Evolutionary conservation across 2,797 vertebrate species (phyloP), one percentile per base, ranked within the genome.

Genomic region (Cossypha niveicapilla): DNA sequence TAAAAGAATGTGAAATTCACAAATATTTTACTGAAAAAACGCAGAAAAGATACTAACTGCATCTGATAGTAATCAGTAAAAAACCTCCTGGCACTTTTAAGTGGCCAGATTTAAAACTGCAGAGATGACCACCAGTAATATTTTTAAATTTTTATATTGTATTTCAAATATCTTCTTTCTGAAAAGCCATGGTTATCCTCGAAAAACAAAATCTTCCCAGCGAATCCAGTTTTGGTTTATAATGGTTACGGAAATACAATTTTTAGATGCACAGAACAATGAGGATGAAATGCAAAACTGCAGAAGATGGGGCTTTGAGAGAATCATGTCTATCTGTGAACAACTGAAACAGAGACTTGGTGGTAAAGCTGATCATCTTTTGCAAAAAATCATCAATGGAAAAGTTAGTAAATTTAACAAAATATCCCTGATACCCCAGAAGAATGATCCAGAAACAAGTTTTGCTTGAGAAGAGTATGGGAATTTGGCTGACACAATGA

Each of bases 401-500:
- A 94, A 96, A 72, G 91, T 97, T 96, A 96, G 87, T 93, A 83
- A 93, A 96, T 97, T 96, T 86, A 96, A 93, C 90, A 92, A 87
- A 89, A 96, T 91, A 76, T 76, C 62, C 18, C n/a, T 10, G 78
- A 93, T 70, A 86, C 81, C 63, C 57, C 28, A 60, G 47, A 86
- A 97, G 94, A 97, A 96, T 90, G 90, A 94, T 95, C 42, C 92
- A 30, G 51, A 92, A 96, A 91, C 97, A 96, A 98, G 97, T 97
- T 97, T 98, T 94, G 21, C 50, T 97, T 96, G 97, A 91, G 83
- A 76, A 37, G 23, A 95, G 61, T 94, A 70, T 97, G 98, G 98
- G 97, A 98, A 98, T 91, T 96, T 97, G 96, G 94, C 97, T 97
- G 91, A 88, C 41, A 48, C 45, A 42, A 25, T 34, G 76, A 93